A percentile compares a stretch with the other conserved stretches of the same genome.
phyloP scores from a whole-genome alignment of 2,888 invertebrate genomes.

The Nephrotoma guestfalica region DNA sequence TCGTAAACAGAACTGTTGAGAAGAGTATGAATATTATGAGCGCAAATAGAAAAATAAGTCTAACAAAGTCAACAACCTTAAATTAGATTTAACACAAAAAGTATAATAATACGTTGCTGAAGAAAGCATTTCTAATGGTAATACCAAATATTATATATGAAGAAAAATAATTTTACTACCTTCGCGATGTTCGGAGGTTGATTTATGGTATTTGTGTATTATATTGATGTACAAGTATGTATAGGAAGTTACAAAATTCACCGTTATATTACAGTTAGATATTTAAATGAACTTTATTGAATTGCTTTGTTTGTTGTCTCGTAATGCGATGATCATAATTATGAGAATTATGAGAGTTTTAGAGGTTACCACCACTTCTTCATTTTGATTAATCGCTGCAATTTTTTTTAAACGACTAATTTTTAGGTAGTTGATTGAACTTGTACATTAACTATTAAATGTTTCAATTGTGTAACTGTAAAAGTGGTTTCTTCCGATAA shows the following conservation, averaged over 20 bases:
- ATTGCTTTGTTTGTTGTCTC: not conserved
- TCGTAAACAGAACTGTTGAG: not conserved
- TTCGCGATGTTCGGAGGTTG: not conserved
- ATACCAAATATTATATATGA: not conserved
- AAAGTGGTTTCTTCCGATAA: not conserved
- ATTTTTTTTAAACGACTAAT: not conserved
- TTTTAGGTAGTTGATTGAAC: not conserved
- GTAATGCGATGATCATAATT: not conserved
- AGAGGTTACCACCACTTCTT: not conserved
- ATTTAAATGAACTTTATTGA: not conserved
- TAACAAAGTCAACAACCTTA: constrained; percentile 1
- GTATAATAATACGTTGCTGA: not conserved
- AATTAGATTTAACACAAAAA: constrained; percentile 6
- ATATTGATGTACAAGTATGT: not conserved
- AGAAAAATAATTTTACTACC: not conserved
- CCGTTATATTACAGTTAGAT: constrained; percentile 3
- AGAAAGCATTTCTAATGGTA: constrained; percentile 5
- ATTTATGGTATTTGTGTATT: not conserved
- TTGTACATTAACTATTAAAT: not conserved
- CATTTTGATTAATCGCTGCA: not conserved
- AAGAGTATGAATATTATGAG: not conserved
- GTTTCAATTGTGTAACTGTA: not conserved
- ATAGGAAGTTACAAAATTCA: constrained; percentile 4
- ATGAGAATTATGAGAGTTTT: not conserved
- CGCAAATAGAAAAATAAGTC: not conserved